phyloP scores from a whole-genome alignment of 2,888 invertebrate genomes.

The Leptopilina myrica region DNA sequence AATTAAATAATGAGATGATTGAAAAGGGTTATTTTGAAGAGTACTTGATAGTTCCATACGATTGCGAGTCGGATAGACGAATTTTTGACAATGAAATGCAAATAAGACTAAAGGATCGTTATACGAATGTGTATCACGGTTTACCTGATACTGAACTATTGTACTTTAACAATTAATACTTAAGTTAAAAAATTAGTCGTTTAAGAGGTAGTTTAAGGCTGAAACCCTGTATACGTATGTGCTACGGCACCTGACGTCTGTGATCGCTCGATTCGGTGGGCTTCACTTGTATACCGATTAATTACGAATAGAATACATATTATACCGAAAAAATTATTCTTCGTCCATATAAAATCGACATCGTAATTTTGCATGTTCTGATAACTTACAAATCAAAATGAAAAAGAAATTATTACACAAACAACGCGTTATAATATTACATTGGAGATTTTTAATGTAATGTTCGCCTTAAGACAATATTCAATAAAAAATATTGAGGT shows the following conservation, averaged over 20 bases:
- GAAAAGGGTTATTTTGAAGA: not conserved
- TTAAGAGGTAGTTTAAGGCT: conserved; percentile 76
- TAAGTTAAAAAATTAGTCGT: conserved; percentile 53
- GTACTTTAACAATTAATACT: conserved; percentile 57
- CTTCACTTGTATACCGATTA: conserved; percentile 75
- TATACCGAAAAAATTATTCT: conserved; percentile 60
- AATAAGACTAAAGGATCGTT: conserved; percentile 25
- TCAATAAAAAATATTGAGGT: too few species aligned
- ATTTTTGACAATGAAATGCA: conserved; percentile 2
- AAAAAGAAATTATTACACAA: conserved; percentile 47
- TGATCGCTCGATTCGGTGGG: conserved; percentile 75
- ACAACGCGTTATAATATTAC: too few species aligned
- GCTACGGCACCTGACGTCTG: conserved; percentile 77
- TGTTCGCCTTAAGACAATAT: too few species aligned
- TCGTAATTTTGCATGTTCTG: conserved; percentile 50
- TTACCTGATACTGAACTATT: conserved; percentile 56
- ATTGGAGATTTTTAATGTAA: too few species aligned
- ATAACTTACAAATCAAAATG: conserved; percentile 41
- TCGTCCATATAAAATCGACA: conserved; percentile 60
- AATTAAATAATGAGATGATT: conserved; percentile 22
- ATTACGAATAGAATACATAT: conserved; percentile 58
- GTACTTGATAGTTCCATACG: conserved; percentile 11
- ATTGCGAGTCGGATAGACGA: conserved; percentile 20
- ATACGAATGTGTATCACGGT: conserved; percentile 54
- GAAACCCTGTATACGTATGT: conserved; percentile 77